phyloP scores from a whole-genome alignment of 2,113 vertebrate species.

The Sander vitreus region DNA sequence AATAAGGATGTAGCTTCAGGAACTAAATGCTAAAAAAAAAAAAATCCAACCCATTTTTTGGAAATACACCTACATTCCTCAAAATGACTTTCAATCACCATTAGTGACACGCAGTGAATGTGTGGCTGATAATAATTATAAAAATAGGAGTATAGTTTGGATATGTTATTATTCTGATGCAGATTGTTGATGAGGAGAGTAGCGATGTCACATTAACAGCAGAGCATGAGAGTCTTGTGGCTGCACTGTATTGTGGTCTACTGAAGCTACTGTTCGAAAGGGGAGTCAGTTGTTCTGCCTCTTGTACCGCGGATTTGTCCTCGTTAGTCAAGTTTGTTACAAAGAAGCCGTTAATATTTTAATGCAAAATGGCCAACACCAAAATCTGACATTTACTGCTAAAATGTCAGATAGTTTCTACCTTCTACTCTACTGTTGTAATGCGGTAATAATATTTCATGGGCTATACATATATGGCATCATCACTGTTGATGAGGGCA shows the following conservation, averaged over 20 bases:
- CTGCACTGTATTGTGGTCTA: neutral
- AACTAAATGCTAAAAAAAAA: neutral
- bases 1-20: neutral
- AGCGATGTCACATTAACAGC: too few species aligned
- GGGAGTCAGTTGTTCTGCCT: neutral
- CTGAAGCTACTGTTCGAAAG: neutral
- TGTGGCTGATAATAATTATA: neutral
- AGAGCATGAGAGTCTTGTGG: neutral
- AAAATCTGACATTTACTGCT: neutral
- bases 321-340: neutral
- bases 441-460: neutral
- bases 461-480: too few species aligned
- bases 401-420: neutral
- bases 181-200: neutral
- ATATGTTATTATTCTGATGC: too few species aligned
- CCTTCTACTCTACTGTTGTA: neutral
- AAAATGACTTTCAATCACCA: neutral
- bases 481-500: too few species aligned
- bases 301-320: neutral
- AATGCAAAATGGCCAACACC: neutral
- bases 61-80: neutral
- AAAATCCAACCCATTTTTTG: neutral
- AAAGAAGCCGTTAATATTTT: neutral
- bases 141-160: too few species aligned
- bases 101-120: neutral